These are phyloP conservation scores for Callimorpha dominula DNA, from an alignment of 2,888 invertebrate species.

Conservation along the genomic window DNA sequence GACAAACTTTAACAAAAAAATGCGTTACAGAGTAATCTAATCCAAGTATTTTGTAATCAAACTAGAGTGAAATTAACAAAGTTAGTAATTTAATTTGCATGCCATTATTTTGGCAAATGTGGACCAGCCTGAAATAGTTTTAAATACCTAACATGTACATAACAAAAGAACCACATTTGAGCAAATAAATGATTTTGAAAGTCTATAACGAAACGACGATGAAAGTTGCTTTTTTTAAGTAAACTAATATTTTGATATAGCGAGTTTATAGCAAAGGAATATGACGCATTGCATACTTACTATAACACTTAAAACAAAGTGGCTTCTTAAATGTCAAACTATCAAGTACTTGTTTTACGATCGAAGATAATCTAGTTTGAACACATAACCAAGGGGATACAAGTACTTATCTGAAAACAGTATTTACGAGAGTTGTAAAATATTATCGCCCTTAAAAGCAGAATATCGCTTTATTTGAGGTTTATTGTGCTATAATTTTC, in stretches of 20 bases:
- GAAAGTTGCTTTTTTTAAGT: background rate
- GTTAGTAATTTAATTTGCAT: too few species aligned
- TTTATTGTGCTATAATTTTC: conserved; percentile 4
- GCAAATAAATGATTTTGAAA: too few species aligned
- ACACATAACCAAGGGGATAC: conserved; percentile 23
- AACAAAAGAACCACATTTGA: too few species aligned
- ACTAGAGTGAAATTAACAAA: too few species aligned
- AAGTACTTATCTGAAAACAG: conserved; percentile 18
- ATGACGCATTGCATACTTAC: background rate
- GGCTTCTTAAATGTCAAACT: conserved; percentile 17
- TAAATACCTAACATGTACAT: too few species aligned
- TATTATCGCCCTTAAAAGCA: conserved; percentile 31
- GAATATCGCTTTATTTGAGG: conserved; percentile 28
- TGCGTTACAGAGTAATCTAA: too few species aligned
- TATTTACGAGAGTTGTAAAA: conserved; percentile 41
- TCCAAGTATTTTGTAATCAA: too few species aligned
- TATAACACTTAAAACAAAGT: background rate
- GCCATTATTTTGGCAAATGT: too few species aligned
- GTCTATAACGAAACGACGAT: too few species aligned
- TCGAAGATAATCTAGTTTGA: conserved; percentile 31
- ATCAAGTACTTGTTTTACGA: conserved; percentile 42
- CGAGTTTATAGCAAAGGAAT: background rate
- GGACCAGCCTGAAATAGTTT: too few species aligned
- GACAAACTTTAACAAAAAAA: too few species aligned
- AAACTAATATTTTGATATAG: background rate